Base-by-base conservation (phyloP, 2,797 vertebrate genomes). In the Hephaestus fuliginosus region DNA sequence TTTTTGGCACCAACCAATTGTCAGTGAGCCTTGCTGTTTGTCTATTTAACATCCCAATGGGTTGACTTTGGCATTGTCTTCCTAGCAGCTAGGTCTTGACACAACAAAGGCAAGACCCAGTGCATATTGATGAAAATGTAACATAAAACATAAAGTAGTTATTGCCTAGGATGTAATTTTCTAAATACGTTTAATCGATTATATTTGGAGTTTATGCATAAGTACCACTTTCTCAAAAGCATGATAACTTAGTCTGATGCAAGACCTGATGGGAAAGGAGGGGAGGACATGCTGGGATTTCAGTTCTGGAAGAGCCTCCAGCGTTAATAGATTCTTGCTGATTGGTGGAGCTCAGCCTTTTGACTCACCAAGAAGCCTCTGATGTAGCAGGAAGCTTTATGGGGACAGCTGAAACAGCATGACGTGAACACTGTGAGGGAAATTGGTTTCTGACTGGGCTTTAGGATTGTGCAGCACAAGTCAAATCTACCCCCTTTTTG, bases 321-420 rank as follows among this genome's bases (percentile, higher is more conserved):
- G 46, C 76, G 57, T 67, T 63, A 78, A 70, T 51, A 52, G 15
- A 82, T 75, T 70, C 46, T 55, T 67, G 60, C 65, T 66, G 46
- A 75, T 63, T 74, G 46, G 55, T 20, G 30, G 57, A 41, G 61
- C 65, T 36, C 52, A 84, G 72, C 56, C 67, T 76, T 83, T 86
- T 71, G 41, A 88, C 39, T 85, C 44, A 39, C 61, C 65, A 57
- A 8, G 49, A 68, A 44, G 30, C 43, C 46, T 67, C 30, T 61
- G n/a, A 60, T 67, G 48, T 44, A 70, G 67, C 56, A 25, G 46
- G 49, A 77, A 49, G 46, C 15, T 18, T 39, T 15, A 64, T 39
- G 66, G 70, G 36, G 86, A 77, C n/a, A 57, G 77, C 72, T 72
- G 72, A 78, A 82, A 60, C 83, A 79, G 80, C 65, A 78, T 58